Percentiles rank a stretch among this genome's conserved stretches.
Conservation (phyloP, 2,113 vertebrate genomes). For the Peucedramus taeniatus region DNA sequence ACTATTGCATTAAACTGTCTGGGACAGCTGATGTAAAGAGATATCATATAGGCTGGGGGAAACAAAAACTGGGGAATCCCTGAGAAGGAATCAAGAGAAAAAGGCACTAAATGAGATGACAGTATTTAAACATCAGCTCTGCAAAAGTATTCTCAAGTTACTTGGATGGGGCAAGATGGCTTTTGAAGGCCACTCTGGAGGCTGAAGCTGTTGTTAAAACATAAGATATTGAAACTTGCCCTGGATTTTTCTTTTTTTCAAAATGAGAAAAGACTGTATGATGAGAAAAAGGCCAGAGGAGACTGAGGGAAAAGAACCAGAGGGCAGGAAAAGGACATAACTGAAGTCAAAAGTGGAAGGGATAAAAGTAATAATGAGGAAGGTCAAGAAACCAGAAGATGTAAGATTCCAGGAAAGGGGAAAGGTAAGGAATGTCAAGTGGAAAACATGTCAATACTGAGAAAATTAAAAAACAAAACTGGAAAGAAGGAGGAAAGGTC, state of each 20-base stretch:
- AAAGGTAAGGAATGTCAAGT: not conserved
- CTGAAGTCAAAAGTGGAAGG: not conserved
- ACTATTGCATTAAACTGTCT: not conserved
- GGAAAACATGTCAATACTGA: not conserved
- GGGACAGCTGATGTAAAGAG: not conserved
- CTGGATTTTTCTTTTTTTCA: not conserved
- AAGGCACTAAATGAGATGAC: not conserved
- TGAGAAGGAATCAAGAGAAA: not conserved
- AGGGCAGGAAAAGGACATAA: not conserved
- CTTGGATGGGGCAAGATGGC: not conserved
- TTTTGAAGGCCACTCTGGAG: not conserved
- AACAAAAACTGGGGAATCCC: not conserved
- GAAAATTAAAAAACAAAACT: not conserved
- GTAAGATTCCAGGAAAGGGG: not conserved
- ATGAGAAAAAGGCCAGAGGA: not conserved
- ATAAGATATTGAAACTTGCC: not conserved
- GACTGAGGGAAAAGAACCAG: not conserved
- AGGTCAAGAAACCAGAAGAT: not conserved
- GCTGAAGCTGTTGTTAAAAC: not conserved
- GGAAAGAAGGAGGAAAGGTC: not conserved
- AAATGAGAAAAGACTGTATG: not conserved
- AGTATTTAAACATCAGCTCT: not conserved
- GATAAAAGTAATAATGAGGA: not conserved
- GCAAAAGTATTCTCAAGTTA: not conserved
- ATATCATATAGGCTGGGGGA: not conserved